phyloP scores from a whole-genome alignment of 2,797 vertebrate genomes.

The Hypotaenidia okinawae region DNA sequence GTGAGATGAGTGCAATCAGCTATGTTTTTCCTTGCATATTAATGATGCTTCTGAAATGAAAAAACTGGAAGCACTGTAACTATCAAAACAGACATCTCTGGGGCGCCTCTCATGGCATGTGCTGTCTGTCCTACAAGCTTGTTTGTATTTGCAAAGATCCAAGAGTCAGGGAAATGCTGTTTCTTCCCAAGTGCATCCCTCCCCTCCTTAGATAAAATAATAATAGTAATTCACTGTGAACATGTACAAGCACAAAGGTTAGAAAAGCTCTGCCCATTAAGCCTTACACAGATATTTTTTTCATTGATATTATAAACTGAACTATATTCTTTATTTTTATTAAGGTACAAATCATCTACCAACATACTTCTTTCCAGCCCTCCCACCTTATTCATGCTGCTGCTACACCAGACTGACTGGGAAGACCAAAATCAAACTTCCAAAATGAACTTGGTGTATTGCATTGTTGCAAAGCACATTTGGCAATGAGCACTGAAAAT shows the following conservation, averaged over 20 bases:
- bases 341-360: background rate
- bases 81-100: background rate
- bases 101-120: background rate
- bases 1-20: background rate
- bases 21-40: background rate
- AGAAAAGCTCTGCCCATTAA: background rate
- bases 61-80: background rate
- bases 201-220: background rate
- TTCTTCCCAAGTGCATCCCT: background rate
- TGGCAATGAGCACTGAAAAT: background rate
- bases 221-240: background rate
- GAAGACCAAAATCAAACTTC: background rate
- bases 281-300: background rate
- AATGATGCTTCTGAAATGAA: background rate
- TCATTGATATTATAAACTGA: background rate
- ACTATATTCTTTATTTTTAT: background rate
- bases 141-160: background rate
- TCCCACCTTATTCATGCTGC: background rate
- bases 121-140: background rate
- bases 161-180: background rate
- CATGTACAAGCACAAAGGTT: background rate
- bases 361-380: background rate
- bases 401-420: background rate
- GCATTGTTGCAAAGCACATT: background rate
- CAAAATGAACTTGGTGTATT: background rate